Conservation (phyloP, 2,888 invertebrate species). For the Steinernema scapterisci region DNA sequence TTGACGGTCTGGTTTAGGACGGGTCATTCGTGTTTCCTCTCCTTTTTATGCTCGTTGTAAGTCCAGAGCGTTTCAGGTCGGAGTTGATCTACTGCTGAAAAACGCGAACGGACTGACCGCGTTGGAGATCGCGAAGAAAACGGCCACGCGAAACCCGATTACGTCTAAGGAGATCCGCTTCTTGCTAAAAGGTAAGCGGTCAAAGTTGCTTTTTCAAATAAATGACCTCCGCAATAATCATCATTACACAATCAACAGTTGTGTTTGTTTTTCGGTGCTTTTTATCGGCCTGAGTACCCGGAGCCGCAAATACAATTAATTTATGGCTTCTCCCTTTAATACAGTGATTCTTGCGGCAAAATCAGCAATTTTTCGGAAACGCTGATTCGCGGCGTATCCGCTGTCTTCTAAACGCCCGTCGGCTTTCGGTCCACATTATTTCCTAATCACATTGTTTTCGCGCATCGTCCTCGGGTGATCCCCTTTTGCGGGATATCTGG, state of each 20-base stretch:
- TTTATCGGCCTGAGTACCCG: neutral
- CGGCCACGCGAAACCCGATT: constrained; percentile 67
- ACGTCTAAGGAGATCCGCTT: constrained; percentile 70
- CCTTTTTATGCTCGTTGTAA: neutral
- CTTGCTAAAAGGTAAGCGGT: constrained; percentile 69
- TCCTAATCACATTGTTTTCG: constrained; percentile 22
- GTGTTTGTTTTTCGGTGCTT: neutral
- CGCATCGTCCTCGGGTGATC: constrained; percentile 21
- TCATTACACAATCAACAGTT: neutral
- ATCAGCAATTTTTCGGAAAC: neutral
- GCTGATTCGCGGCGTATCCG: neutral
- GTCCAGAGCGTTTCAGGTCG: constrained; percentile 66
- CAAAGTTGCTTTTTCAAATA: neutral
- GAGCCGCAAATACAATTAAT: neutral
- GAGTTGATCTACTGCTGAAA: constrained; percentile 69
- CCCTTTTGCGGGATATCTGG: neutral
- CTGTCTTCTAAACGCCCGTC: constrained; percentile 4
- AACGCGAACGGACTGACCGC: constrained; percentile 71
- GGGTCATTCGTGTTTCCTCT: neutral
- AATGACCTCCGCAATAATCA: too few relatives aligned
- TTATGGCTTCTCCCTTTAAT: neutral
- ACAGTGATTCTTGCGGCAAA: neutral
- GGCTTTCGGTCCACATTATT: neutral
- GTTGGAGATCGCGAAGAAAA: constrained; percentile 70
- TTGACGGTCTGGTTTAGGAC: neutral